Conservation (phyloP, 2,888 invertebrate species). For the Cremastinae sp. region DNA sequence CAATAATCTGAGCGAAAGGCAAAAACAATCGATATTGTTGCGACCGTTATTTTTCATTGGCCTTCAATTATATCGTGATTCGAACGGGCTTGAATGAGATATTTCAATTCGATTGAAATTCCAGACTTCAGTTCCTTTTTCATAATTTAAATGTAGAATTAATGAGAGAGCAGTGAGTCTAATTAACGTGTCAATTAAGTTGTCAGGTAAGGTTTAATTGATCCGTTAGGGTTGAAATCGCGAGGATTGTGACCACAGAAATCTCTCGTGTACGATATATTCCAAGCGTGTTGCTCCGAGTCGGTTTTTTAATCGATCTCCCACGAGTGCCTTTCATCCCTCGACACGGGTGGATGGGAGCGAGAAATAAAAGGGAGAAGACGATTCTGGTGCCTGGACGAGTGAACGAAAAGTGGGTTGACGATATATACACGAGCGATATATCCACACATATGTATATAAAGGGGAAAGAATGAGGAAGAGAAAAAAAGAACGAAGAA, state of each 20-base stretch:
- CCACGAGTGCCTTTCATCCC: slow-evolving; percentile 52
- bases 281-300: slow-evolving; percentile 17
- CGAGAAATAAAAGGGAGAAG: slow-evolving; percentile 55
- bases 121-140: too few species aligned
- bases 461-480: not conserved
- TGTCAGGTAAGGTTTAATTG: slow-evolving; percentile 35
- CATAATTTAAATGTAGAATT: slow-evolving; percentile 26
- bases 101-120: too few species aligned
- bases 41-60: too few species aligned
- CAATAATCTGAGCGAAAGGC: too few species aligned
- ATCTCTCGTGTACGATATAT: slow-evolving; percentile 2
- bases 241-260: not conserved
- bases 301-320: slow-evolving; percentile 59
- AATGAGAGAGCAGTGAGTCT: slow-evolving; percentile 28
- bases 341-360: slow-evolving; percentile 30
- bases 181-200: slow-evolving; percentile 55
- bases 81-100: too few species aligned
- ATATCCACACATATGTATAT: slow-evolving; percentile 16
- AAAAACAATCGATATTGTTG: too few species aligned
- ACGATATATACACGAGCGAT: slow-evolving; percentile 1
- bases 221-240: too few species aligned
- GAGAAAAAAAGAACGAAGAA: not conserved
- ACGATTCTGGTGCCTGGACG: slow-evolving; percentile 39
- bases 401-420: slow-evolving; percentile 54
- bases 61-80: too few species aligned